phyloP scores from a whole-genome alignment of 2,888 invertebrate genomes.

The Athripsodes cinereus region DNA sequence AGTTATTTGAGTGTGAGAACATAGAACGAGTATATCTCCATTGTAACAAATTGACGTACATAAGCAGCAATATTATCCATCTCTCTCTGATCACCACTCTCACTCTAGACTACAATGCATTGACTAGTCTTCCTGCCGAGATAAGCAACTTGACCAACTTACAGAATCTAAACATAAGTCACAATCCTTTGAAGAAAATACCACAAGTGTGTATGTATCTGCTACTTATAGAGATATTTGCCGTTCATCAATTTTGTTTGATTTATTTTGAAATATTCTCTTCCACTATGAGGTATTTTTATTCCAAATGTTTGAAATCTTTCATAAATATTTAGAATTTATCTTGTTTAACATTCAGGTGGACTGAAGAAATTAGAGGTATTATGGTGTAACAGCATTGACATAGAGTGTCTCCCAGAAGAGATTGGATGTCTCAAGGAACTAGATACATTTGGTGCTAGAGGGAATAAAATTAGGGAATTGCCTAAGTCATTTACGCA shows the following conservation, averaged over 20 bases:
- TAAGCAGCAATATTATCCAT: conserved; percentile 32
- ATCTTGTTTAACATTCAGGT: too few species aligned
- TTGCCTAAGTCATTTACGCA: conserved; percentile 35
- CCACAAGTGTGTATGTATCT: conserved; percentile 33
- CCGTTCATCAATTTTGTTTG: background rate
- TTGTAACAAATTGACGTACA: conserved; percentile 33
- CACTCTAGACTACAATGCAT: conserved; percentile 37
- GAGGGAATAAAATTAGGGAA: conserved; percentile 35
- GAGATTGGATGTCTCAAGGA: conserved; percentile 35
- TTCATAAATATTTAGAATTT: too few species aligned
- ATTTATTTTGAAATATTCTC: too few species aligned
- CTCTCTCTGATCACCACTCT: conserved; percentile 35
- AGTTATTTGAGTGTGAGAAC: conserved; percentile 32
- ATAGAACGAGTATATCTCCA: conserved; percentile 34
- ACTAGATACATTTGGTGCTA: conserved; percentile 38
- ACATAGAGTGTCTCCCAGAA: conserved; percentile 33
- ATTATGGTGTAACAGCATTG: conserved; percentile 39
- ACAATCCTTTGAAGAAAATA: conserved; percentile 37
- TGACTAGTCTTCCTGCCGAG: conserved; percentile 34
- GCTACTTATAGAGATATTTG: background rate
- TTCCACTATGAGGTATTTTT: too few species aligned
- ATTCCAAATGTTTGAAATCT: too few species aligned
- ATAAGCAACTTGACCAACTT: conserved; percentile 33
- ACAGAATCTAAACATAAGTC: conserved; percentile 36
- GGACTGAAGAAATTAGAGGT: conserved; percentile 31